Base-by-base conservation (phyloP, 2,113 vertebrate species). In the Solenodon paradoxus region DNA sequence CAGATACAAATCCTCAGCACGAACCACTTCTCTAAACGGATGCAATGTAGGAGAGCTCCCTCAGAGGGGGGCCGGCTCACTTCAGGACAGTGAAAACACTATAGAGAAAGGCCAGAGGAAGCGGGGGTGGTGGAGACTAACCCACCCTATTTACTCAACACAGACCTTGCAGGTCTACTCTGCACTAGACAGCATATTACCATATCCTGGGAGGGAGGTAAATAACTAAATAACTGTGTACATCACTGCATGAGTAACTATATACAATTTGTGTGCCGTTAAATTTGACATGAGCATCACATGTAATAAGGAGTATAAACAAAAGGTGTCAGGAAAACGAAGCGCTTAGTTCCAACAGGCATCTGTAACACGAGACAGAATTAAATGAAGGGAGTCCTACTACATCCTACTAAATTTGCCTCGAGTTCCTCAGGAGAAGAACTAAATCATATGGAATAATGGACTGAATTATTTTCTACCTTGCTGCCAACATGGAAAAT, bases 121-220 rank as follows among this genome's bases (percentile, higher is more conserved):
- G 45, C 13, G 4, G 15, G 11, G 3, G 15, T 4, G 32, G 4
- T 11, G 3, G n/a, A 51, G 15, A 1, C 40, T 35, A 28, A 1
- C 40, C 22, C 22, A 7, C 2, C 75, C 30, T 9, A 26, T 9
- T 38, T 7, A 7, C 22, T 53, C 71, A 53, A 11, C 17, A 3
- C 0, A 26, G 5, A 12, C 2, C 35, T 17, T 13, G 24, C 75
- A 40, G 35, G 49, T 55, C 28, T n/a, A 12, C 9, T 63, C n/a
- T 40, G 30, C 32, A 51, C 49, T 55, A 28, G 17, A 22, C n/a
- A 66, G 16, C 35, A 30, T 1, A 16, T 32, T 53, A 32, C n/a
- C 61, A 71, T n/a, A 45, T 22, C 11, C 47, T 38, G 17, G 16
- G 19, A 64, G 11, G 38, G 40, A 53, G 38, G 63, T n/a, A n/a